Evolutionary conservation across 2,888 invertebrate genomes (phyloP), one percentile per base, ranked within the genome.

Genomic region (Eupithecia pulchellata): DNA sequence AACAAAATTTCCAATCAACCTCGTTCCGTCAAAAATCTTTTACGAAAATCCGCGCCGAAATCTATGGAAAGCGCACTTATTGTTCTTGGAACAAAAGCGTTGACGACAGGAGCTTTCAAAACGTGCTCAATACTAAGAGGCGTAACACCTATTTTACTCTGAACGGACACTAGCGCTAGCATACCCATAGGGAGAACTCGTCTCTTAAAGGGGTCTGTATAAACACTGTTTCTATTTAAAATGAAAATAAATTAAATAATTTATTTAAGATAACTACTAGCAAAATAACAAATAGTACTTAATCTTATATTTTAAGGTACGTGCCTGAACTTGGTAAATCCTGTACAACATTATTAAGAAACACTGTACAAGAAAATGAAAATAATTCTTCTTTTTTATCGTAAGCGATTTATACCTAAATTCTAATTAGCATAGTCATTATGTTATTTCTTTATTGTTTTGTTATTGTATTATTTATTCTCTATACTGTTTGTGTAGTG

Each of bases 1-100:
- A 32, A 62, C 68, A 69, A 55, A 32, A 69, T 62, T 61, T 61
- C 39, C 64, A 70, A 67, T 69, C 64, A 73, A 67, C 57, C 32
- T 20, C 34, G 34, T 57, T 64, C 58, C 36, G 13, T 55, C 34
- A 20, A 66, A 66, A 66, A 60, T 52, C 42, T 60, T 66, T 47
- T 66, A 39, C 52, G 25, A 55, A 64, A 68, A 34, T 34, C 25
- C 36, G 27, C 42, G 60, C 60, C 25, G 14, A 64, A 69, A 69
- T 57, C 64, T 61, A 73, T 69, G 47, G 69, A 68, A 47, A 69
- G 52, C 58, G 32, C 25, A 65, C 64, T 47, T 34, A 67, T 64
- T 64, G 69, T 70, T 69, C 47, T 14, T 8, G 25, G 64, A 69
- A 69, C 73, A 69, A 69, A 30, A 64, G 55, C 34, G 17, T 61